Conservation (phyloP, 2,797 vertebrate genomes). For the Pseudopleuronectes americanus region DNA sequence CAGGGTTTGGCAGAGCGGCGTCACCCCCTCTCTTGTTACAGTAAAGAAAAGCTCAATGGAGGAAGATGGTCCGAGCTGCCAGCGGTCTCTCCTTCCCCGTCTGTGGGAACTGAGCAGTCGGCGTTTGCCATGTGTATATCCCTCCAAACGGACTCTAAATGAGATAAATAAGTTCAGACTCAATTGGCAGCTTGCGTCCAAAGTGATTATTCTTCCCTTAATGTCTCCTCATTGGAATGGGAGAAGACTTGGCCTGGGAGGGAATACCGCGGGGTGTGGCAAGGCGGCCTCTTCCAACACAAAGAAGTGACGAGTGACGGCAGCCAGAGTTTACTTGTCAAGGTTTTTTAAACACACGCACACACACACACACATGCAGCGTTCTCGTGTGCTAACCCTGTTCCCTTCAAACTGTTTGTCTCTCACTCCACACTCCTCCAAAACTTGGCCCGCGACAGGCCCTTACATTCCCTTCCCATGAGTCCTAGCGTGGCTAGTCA, state of each 20-base stretch:
- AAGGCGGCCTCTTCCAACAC: conserved; percentile 66
- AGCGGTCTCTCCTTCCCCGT: conserved; percentile 56
- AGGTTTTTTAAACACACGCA: conserved; percentile 62
- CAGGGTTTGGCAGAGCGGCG: conserved; percentile 68
- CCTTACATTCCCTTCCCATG: conserved; percentile 77
- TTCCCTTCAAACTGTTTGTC: conserved; percentile 64
- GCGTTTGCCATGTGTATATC: conserved; percentile 65
- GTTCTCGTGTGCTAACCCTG: conserved; percentile 51
- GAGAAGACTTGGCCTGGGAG: conserved; percentile 69
- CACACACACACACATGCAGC: conserved; percentile 35
- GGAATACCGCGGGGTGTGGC: conserved; percentile 69
- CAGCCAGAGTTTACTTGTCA: conserved; percentile 78
- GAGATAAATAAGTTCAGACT: conserved; percentile 78
- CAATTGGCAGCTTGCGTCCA: conserved; percentile 76
- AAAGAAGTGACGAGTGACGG: conserved; percentile 78
- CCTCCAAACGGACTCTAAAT: conserved; percentile 73
- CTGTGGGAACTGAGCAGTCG: conserved; percentile 63
- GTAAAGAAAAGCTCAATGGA: conserved; percentile 68
- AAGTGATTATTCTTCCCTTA: conserved; percentile 76
- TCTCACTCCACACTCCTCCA: conserved; percentile 63
- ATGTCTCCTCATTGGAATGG: conserved; percentile 73
- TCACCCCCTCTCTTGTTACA: conserved; percentile 68
- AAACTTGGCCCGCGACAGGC: conserved; percentile 68
- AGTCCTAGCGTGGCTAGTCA: conserved; percentile 72
- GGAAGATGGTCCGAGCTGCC: conserved; percentile 56